Conservation (phyloP, 1,140 invertebrate genomes). For the Drosophila simulans region DNA sequence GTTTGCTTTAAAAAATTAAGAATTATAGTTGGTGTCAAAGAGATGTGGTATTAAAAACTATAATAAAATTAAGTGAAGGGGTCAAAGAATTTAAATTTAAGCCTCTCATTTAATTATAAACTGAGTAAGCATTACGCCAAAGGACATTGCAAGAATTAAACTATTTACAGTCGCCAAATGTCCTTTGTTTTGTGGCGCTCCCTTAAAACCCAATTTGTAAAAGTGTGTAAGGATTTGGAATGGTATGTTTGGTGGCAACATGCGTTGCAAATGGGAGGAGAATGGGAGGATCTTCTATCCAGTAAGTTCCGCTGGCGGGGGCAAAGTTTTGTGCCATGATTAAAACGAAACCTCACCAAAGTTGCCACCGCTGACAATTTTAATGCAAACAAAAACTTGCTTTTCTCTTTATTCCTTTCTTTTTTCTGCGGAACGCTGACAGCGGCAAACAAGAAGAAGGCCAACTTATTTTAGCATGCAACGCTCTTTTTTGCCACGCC, state of each 20-base stretch:
- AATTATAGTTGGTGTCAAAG: too few species aligned
- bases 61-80: neutral
- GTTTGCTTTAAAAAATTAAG: too few species aligned
- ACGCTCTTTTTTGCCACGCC: slow-evolving; percentile 15
- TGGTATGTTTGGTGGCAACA: slow-evolving; percentile 10
- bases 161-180: too few species aligned
- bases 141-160: neutral
- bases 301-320: slow-evolving; percentile 24
- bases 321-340: slow-evolving; percentile 65
- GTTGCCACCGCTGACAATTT: slow-evolving; percentile 66
- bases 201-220: neutral
- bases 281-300: neutral
- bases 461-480: slow-evolving; percentile 54
- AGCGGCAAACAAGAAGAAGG: slow-evolving; percentile 32
- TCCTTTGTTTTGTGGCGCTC: too few species aligned
- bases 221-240: neutral
- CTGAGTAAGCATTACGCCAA: neutral
- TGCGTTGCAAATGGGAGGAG: slow-evolving; percentile 15
- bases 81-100: too few species aligned
- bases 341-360: slow-evolving; percentile 62
- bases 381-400: slow-evolving; percentile 62
- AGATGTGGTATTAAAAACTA: too few species aligned
- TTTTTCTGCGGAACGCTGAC: slow-evolving; percentile 2
- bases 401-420: neutral
- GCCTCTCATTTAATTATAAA: neutral